These are phyloP conservation scores for Lampropteryx suffumata DNA, from an alignment of 2,888 invertebrate species.

Conservation along the genomic window DNA sequence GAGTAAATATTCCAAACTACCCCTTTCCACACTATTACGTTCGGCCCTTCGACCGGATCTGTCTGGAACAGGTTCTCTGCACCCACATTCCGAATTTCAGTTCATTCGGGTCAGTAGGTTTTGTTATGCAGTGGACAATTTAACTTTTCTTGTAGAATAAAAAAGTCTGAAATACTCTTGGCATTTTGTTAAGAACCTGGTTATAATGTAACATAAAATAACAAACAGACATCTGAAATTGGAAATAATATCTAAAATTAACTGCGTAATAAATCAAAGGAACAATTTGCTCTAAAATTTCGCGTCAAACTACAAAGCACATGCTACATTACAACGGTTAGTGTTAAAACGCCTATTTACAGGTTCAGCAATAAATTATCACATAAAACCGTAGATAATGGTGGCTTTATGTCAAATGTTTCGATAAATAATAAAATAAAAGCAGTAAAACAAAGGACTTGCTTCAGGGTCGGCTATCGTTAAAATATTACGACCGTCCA, in stretches of 20 bases:
- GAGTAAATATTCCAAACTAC: slow-evolving; percentile 4
- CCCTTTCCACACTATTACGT: slow-evolving; percentile 10
- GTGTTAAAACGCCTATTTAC: slow-evolving; percentile 42
- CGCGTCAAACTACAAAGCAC: slow-evolving; percentile 18
- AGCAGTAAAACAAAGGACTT: slow-evolving; percentile 73
- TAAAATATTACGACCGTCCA: slow-evolving; percentile 79
- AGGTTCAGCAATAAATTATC: slow-evolving; percentile 59
- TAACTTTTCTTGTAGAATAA: no score
- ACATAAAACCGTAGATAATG: slow-evolving; percentile 70
- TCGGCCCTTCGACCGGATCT: slow-evolving; percentile 14
- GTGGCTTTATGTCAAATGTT: slow-evolving; percentile 73
- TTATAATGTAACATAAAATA: no score
- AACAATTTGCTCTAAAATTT: slow-evolving; percentile 10
- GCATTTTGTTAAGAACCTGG: no score
- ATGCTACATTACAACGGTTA: slow-evolving; percentile 19
- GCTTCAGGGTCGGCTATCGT: slow-evolving; percentile 62
- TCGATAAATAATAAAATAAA: slow-evolving; percentile 78
- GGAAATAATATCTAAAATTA: neutral
- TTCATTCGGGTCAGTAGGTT: slow-evolving; percentile 21
- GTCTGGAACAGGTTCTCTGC: slow-evolving; percentile 21
- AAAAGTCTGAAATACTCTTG: no score
- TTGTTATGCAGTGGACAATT: slow-evolving; percentile 21
- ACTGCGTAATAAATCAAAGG: slow-evolving; percentile 13
- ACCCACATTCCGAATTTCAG: slow-evolving; percentile 16
- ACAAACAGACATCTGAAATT: neutral